Evolutionary conservation across 2,888 invertebrate genomes (phyloP).

Genomic region (Aelia acuminata): DNA sequence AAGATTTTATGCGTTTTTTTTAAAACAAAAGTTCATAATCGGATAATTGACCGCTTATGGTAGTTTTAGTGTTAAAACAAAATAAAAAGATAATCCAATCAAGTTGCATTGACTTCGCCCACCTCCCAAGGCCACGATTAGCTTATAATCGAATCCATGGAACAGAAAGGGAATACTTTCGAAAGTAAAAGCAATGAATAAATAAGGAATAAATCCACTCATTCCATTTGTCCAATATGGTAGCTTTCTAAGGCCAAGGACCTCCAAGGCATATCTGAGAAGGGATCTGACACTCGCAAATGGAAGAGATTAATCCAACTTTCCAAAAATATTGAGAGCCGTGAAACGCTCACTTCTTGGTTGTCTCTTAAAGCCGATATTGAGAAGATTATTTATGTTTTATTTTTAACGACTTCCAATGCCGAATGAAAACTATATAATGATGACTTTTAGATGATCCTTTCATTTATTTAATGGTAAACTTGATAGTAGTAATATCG

Average conservation of each 20-base stretch:
- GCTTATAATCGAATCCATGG: background rate
- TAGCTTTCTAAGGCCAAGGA: slow-evolving; percentile 11
- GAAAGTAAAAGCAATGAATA: slow-evolving; percentile 25
- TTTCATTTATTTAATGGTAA: too few species aligned
- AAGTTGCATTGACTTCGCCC: background rate
- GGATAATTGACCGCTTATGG: too few species aligned
- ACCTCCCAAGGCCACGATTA: background rate
- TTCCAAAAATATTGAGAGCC: background rate
- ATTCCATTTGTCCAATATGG: background rate
- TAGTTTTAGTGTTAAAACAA: too few species aligned
- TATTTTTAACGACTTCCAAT: too few species aligned
- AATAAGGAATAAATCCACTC: slow-evolving; percentile 9
- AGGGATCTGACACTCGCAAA: background rate
- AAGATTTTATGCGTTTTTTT: too few species aligned
- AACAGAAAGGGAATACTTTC: background rate
- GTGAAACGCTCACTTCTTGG: too few species aligned
- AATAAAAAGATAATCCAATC: background rate
- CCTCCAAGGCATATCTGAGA: background rate
- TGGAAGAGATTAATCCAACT: background rate
- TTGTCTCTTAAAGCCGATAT: too few species aligned
- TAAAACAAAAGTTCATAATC: too few species aligned
- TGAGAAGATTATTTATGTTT: too few species aligned
- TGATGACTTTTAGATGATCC: too few species aligned
- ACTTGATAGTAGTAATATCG: too few species aligned
- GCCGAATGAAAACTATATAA: too few species aligned